Evolutionary conservation across 1,140 invertebrate species (phyloP).

Genomic region (Chlorops oryzae): DNA sequence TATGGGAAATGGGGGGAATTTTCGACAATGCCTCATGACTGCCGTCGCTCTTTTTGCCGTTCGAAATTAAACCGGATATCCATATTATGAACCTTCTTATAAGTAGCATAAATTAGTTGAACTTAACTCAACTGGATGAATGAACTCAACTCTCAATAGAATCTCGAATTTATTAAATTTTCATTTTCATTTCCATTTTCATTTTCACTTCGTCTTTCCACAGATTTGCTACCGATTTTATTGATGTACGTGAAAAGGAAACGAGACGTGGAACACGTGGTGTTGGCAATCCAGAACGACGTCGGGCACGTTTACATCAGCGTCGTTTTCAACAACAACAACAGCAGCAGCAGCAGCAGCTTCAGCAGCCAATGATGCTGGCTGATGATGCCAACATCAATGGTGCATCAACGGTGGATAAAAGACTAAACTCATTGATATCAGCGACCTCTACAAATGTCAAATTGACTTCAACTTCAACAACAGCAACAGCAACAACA

Average conservation of each 20-base stretch:
- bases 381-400: conserved; percentile 23
- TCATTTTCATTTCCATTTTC: conserved; percentile 1
- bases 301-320: conserved; percentile 17
- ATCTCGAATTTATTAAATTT: too few species aligned
- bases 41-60: too few species aligned
- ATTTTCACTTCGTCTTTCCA: conserved; percentile 1
- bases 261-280: conserved; percentile 51
- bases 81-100: too few species aligned
- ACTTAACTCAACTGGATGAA: too few species aligned
- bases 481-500: conserved; percentile 10
- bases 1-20: too few species aligned
- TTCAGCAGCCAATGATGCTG: conserved; percentile 14
- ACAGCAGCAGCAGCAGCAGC: conserved; percentile 15
- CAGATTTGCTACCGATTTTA: conserved; percentile 86
- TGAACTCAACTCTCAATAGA: too few species aligned
- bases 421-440: too few species aligned
- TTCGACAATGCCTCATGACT: too few species aligned
- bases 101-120: too few species aligned
- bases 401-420: too few species aligned
- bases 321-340: conserved; percentile 14
- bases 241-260: conserved; percentile 81
- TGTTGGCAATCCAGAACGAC: conserved; percentile 25
- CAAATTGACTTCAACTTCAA: not conserved
- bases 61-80: too few species aligned
- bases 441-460: conserved; percentile 4